These are phyloP conservation scores for Molanna angustata DNA, from an alignment of 2,888 invertebrate species.

Conservation along the genomic window DNA sequence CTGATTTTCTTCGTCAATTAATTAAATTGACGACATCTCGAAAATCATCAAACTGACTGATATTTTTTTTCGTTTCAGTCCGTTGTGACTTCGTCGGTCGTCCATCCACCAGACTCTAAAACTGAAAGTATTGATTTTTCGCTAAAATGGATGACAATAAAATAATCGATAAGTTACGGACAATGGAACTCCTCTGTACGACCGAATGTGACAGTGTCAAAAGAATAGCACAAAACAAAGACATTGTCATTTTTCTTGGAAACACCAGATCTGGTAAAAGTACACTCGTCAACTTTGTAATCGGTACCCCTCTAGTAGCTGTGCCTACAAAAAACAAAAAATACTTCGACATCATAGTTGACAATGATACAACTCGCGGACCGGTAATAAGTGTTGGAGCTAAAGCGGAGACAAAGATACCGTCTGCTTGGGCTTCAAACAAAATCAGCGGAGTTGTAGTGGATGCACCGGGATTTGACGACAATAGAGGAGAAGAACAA, in stretches of 20 bases:
- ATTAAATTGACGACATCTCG: too few relatives aligned
- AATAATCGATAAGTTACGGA: too few relatives aligned
- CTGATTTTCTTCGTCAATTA: too few relatives aligned
- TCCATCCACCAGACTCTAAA: too few relatives aligned
- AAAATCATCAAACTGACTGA: too few relatives aligned
- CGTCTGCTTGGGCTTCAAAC: neutral
- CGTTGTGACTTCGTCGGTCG: too few relatives aligned
- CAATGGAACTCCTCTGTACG: too few relatives aligned
- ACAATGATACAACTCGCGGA: neutral
- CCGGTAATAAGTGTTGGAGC: neutral
- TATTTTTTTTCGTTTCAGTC: too few relatives aligned
- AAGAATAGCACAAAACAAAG: too few relatives aligned
- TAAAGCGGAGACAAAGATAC: neutral
- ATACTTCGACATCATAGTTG: neutral
- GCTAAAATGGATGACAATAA: too few relatives aligned
- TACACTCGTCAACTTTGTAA: conserved; percentile 2
- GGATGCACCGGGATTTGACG: conserved; percentile 9
- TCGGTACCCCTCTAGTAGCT: neutral
- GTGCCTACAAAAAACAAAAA: neutral
- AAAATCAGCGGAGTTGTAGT: conserved; percentile 1
- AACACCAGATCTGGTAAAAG: conserved; percentile 5
- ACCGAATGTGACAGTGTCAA: too few relatives aligned
- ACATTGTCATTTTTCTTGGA: conserved; percentile 3
- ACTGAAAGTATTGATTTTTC: too few relatives aligned
- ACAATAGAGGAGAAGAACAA: conserved; percentile 6